A percentile compares a stretch with the other conserved stretches of the same genome.
Conservation (phyloP, 2,888 invertebrate species). For the Erynnis tages region DNA sequence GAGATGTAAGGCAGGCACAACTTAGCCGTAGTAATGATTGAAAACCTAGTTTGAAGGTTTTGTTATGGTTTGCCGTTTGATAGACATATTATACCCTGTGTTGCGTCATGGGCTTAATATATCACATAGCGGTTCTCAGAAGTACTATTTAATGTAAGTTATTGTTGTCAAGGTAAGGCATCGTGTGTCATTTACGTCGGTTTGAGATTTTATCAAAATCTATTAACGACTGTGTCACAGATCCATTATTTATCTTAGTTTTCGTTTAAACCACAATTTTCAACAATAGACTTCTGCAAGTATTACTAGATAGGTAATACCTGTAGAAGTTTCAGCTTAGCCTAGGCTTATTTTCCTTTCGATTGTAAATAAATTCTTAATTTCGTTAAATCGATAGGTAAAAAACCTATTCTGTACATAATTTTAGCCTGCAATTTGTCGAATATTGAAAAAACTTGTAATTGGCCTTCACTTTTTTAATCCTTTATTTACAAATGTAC, state of each 20-base stretch:
- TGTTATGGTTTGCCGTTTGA: slow-evolving; percentile 30
- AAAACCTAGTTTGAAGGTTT: slow-evolving; percentile 36
- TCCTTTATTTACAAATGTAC: no score
- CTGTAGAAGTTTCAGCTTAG: no score
- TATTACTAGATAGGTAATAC: no score
- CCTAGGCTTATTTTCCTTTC: no score
- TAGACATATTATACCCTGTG: slow-evolving; percentile 20
- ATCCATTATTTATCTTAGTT: not conserved
- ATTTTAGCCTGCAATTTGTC: no score
- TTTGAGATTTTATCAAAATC: slow-evolving; percentile 19
- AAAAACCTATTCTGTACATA: no score
- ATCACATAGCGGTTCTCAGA: slow-evolving; percentile 15
- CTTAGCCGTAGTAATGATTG: slow-evolving; percentile 32
- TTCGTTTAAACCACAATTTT: not conserved
- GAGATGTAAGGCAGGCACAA: slow-evolving; percentile 29
- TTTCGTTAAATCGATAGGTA: no score
- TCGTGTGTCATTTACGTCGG: slow-evolving; percentile 5
- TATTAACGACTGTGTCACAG: not conserved
- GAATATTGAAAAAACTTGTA: no score
- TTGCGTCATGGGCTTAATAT: slow-evolving; percentile 15
- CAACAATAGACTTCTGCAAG: no score
- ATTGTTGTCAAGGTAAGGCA: slow-evolving; percentile 23
- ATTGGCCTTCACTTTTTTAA: no score
- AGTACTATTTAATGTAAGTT: slow-evolving; percentile 18
- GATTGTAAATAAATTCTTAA: no score